A percentile compares a stretch with the other conserved stretches of the same genome.
phyloP scores from a whole-genome alignment of 2,113 vertebrate genomes.

The Nothoprocta pentlandii region DNA sequence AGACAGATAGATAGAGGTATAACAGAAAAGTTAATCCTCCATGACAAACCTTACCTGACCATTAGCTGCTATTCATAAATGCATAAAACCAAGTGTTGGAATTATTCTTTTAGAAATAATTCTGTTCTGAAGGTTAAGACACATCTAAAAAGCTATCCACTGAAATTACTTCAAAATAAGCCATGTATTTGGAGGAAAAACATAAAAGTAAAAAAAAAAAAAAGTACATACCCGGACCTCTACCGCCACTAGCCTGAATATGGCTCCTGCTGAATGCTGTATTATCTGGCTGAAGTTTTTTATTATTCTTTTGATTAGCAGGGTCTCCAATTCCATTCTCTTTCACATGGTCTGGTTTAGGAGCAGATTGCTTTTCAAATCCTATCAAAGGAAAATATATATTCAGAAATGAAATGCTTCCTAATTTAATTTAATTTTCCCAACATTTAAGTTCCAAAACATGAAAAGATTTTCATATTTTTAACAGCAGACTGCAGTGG shows the following conservation, averaged over 20 bases:
- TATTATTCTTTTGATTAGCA: slow-evolving; percentile 73
- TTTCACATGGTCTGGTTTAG: slow-evolving; percentile 81
- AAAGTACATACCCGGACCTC: slow-evolving; percentile 83
- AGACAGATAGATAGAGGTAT: neutral
- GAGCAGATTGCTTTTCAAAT: slow-evolving; percentile 63
- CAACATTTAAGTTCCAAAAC: neutral
- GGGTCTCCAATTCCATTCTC: slow-evolving; percentile 84
- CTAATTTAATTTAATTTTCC: neutral
- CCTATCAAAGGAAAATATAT: slow-evolving; percentile 57
- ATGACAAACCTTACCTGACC: neutral
- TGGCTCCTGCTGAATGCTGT: slow-evolving; percentile 79
- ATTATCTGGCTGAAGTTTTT: slow-evolving; percentile 79
- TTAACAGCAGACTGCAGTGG: neutral
- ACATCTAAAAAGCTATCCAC: neutral
- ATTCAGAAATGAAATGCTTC: neutral
- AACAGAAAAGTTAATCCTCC: neutral
- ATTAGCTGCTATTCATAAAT: neutral
- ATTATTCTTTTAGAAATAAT: neutral
- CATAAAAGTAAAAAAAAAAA: neutral
- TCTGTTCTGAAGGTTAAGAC: neutral
- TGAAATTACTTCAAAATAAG: neutral
- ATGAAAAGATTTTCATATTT: neutral
- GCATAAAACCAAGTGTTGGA: neutral
- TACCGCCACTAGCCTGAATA: slow-evolving; percentile 82
- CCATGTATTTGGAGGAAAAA: neutral